phyloP scores from a whole-genome alignment of 2,797 vertebrate genomes.

The Erethizon dorsatum region DNA sequence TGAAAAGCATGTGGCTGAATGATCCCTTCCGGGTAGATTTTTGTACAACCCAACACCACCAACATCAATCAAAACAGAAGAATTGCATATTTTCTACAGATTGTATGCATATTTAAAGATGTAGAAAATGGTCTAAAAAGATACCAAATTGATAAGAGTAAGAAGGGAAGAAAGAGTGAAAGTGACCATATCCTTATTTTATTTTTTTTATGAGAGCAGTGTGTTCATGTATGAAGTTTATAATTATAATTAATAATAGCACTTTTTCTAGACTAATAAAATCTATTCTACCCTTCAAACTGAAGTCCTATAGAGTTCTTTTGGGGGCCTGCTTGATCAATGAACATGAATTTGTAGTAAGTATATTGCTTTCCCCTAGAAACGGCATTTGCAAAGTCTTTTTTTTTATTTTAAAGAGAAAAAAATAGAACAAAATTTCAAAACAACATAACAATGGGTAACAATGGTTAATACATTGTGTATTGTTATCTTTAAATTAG shows the following conservation, averaged over 20 bases:
- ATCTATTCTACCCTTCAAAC: neutral
- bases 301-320: neutral
- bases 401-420: neutral
- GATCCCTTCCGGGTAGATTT: neutral
- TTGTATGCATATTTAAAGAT: neutral
- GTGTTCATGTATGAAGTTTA: neutral
- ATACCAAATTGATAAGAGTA: neutral
- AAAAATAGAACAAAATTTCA: no score
- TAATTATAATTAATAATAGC: constrained; percentile 39
- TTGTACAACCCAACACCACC: neutral
- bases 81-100: neutral
- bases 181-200: neutral
- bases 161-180: neutral
- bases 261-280: neutral
- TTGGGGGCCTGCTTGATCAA: neutral
- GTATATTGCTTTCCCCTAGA: neutral
- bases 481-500: no score
- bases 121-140: neutral
- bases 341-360: neutral
- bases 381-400: neutral
- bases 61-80: neutral
- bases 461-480: no score
- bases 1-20: neutral
- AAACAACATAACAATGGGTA: no score
- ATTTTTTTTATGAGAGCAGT: neutral